Base-by-base conservation (phyloP, 2,797 vertebrate species). In the Chiroxiphia lanceolata region DNA sequence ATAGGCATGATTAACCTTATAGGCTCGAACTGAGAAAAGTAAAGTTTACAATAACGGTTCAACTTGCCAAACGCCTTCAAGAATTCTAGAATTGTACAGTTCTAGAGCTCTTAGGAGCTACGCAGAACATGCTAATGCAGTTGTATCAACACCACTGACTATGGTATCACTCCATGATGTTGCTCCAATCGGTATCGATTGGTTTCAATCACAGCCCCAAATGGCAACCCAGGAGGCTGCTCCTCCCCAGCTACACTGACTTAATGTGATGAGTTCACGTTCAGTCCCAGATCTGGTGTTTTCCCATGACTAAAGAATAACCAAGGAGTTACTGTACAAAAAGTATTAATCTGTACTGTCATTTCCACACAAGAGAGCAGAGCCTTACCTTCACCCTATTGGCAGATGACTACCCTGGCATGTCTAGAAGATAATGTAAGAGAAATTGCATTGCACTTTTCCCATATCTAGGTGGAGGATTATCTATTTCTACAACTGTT, bases 401-500 rank as follows among this genome's bases (percentile, higher is more conserved):
- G 33, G 19, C 40, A 60, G 38, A 40, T 10, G 8, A 45, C 10
- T 56, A 25, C 33, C 13, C 16, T 44, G 51, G 9, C 15, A 38
- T 8, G 15, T 29, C 22, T 54, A n/a, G n/a, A 79, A 79, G n/a
- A 56, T 20, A 21, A 64, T 0, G 0, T 9, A 42, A 48, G 13
- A 29, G 13, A 83, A 90, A n/a, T 1, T 67, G 13, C 13, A 47
- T 57, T 47, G 38, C 50, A 33, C 11, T 51, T 57, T 22, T 20
- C 34, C 21, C 22, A 4, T 21, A 34, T 29, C 6, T 79, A 76
- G 31, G 11, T 38, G 69, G 34, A 84, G 54, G 5, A 54, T 65
- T 84, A 70, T 19, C 20, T 78, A 56, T 33, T 71, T 76, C 59
- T 44, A 25, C 20, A n/a, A 22, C 33, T 47, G 15, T 79, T 79